These are phyloP conservation scores for Drosophila sp. DNA, from an alignment of 1,140 invertebrate genomes.

Conservation along the genomic window DNA sequence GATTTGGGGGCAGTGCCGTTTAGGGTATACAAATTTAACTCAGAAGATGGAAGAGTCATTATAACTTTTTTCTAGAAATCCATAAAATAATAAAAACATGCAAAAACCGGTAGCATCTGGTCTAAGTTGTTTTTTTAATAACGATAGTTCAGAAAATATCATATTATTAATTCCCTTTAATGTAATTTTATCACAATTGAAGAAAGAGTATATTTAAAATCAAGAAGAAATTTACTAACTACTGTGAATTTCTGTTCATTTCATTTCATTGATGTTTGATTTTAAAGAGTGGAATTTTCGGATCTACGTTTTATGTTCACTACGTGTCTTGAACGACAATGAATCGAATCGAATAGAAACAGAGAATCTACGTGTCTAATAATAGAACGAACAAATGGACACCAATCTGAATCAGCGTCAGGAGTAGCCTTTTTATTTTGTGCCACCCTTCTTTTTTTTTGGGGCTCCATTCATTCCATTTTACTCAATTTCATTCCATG, in stretches of 20 bases:
- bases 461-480: slow-evolving; percentile 32
- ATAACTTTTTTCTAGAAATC: not conserved
- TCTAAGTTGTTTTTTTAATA: too few relatives aligned
- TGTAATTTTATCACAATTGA: not conserved
- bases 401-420: slow-evolving; percentile 18
- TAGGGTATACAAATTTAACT: not conserved
- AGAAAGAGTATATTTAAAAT: not conserved
- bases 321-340: slow-evolving; percentile 57
- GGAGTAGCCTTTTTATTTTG: not conserved
- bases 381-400: slow-evolving; percentile 46
- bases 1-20: not conserved
- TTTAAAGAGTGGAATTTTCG: slow-evolving; percentile 50
- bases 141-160: too few relatives aligned
- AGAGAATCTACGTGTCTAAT: slow-evolving; percentile 25
- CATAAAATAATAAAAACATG: not conserved
- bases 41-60: not conserved
- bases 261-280: slow-evolving; percentile 33
- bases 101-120: too few relatives aligned
- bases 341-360: not conserved
- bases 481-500: slow-evolving; percentile 57
- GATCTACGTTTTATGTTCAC: slow-evolving; percentile 68
- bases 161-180: too few relatives aligned
- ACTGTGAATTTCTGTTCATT: not conserved
- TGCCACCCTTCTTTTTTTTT: not conserved
- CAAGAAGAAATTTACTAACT: not conserved